Percentiles rank a stretch among this genome's conserved stretches.
Evolutionary conservation across 1,140 invertebrate genomes (phyloP).

Genomic region (Lepidurus couesii): DNA sequence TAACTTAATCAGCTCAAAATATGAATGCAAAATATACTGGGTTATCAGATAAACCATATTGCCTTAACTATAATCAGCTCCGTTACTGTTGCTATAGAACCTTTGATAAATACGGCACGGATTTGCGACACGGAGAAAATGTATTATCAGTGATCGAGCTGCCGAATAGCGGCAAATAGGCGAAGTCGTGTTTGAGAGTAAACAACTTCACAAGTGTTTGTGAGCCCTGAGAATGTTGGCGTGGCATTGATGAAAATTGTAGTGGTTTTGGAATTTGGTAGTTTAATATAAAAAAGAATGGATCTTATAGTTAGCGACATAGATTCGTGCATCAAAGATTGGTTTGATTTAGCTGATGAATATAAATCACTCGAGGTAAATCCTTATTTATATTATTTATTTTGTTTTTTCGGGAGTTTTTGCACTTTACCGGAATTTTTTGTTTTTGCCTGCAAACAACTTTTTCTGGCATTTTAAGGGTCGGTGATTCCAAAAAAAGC

Average conservation of each 20-base stretch:
- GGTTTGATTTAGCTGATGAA: slow-evolving; percentile 68
- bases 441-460: too few species aligned
- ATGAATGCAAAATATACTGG: neutral
- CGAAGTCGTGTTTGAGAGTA: neutral
- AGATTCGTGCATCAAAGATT: slow-evolving; percentile 62
- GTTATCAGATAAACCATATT: neutral
- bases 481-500: too few species aligned
- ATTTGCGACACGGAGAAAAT: too few species aligned
- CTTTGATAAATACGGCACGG: too few species aligned
- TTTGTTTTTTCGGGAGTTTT: too few species aligned
- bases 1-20: neutral
- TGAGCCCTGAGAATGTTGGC: neutral
- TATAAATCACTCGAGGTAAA: slow-evolving; percentile 67
- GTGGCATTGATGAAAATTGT: neutral
- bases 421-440: too few species aligned
- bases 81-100: too few species aligned
- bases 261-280: too few species aligned
- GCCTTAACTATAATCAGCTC: neutral
- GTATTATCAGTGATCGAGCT: neutral
- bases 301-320: slow-evolving; percentile 45
- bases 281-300: slow-evolving; percentile 4
- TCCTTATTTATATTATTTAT: slow-evolving; percentile 32
- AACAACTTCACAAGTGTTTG: slow-evolving; percentile 10
- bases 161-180: neutral
- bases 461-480: too few species aligned